phyloP scores from a whole-genome alignment of 2,888 invertebrate species.

The Notocelia uddmanniana region DNA sequence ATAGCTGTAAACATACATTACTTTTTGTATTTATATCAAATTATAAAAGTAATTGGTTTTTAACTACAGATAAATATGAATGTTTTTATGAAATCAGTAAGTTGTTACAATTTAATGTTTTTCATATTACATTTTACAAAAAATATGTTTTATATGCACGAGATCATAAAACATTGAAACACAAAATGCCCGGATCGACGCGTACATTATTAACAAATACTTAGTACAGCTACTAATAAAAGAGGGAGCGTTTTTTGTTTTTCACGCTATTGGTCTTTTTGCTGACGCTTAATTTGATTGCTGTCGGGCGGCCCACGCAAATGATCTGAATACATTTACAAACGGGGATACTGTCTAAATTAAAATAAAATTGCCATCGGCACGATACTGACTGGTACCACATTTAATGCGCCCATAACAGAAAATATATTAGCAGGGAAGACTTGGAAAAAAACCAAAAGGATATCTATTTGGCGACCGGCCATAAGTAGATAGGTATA shows the following conservation, averaged over 20 bases:
- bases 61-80: too few species aligned
- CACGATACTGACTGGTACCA: slow-evolving; percentile 42
- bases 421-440: background rate
- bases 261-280: slow-evolving; percentile 67
- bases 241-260: slow-evolving; percentile 55
- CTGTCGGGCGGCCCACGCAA: slow-evolving; percentile 65
- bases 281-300: slow-evolving; percentile 71
- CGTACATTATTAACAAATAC: background rate
- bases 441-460: background rate
- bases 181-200: background rate
- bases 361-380: slow-evolving; percentile 62
- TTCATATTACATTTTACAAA: too few species aligned
- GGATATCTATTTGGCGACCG: slow-evolving; percentile 1
- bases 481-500: background rate
- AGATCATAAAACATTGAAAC: background rate
- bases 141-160: too few species aligned
- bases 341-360: slow-evolving; percentile 60
- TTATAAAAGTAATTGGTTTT: too few species aligned
- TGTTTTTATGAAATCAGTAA: too few species aligned
- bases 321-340: slow-evolving; percentile 78
- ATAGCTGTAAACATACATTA: too few species aligned
- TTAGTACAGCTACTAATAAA: slow-evolving; percentile 33
- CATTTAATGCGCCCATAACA: slow-evolving; percentile 25
- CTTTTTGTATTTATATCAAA: too few species aligned
- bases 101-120: too few species aligned